These are phyloP conservation scores for Sitobion miscanthi DNA, from an alignment of 1,140 invertebrate species.

Conservation along the genomic window DNA sequence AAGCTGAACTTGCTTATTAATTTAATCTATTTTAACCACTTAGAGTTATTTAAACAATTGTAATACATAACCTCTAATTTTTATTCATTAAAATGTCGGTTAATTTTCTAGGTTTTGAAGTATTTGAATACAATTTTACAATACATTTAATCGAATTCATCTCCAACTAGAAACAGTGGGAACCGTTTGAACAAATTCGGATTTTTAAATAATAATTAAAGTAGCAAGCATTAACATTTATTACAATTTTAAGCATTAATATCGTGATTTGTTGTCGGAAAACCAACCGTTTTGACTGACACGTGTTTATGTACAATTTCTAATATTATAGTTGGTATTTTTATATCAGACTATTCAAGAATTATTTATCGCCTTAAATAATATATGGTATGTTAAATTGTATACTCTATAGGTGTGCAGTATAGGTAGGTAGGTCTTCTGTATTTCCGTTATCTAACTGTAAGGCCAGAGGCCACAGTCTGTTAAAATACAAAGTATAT, in stretches of 20 bases:
- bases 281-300: background rate
- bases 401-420: background rate
- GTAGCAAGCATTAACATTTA: too few relatives aligned
- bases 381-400: background rate
- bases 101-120: too few relatives aligned
- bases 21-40: background rate
- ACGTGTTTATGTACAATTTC: background rate
- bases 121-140: background rate
- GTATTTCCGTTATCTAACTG: background rate
- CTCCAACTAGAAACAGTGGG: background rate
- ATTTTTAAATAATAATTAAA: too few relatives aligned
- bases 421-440: background rate
- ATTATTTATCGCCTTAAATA: background rate
- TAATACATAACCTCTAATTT: too few relatives aligned
- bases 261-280: background rate
- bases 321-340: background rate
- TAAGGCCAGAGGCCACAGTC: background rate
- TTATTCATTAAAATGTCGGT: too few relatives aligned
- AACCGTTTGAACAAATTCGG: too few relatives aligned
- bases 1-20: too few relatives aligned
- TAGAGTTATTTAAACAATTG: background rate
- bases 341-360: background rate
- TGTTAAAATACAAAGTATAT: background rate
- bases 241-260: too few relatives aligned
- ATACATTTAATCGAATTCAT: background rate